Percentiles rank a stretch among this genome's conserved stretches.
Evolutionary conservation across 2,113 vertebrate species (phyloP).

Genomic region (Rostratula benghalensis): DNA sequence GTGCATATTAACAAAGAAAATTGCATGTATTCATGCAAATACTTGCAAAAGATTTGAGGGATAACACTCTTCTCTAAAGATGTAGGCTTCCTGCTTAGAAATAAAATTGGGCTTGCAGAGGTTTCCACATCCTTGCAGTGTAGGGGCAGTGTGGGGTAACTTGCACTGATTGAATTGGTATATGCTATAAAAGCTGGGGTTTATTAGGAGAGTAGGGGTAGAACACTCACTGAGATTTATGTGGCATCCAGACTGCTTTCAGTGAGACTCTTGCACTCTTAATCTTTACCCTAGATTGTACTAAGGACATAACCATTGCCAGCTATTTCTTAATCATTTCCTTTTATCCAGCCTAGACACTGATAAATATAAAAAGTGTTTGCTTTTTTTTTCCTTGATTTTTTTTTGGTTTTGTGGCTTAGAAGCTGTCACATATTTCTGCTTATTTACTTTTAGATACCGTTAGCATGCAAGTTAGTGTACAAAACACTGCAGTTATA

Average conservation of each 20-base stretch:
- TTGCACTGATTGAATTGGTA: not conserved
- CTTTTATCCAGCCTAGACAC: conserved; percentile 4
- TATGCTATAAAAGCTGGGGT: not conserved
- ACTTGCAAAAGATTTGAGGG: not conserved
- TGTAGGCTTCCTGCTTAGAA: not conserved
- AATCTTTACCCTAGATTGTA: conserved; percentile 44
- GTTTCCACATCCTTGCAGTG: not conserved
- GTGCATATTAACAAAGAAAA: not conserved
- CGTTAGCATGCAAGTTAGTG: not conserved
- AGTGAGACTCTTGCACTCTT: not conserved
- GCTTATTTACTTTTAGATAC: not conserved
- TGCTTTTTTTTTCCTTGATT: not conserved
- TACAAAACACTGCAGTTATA: not conserved
- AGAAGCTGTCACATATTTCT: not conserved
- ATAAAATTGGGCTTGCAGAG: not conserved
- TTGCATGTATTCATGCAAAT: not conserved
- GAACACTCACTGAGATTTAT: not conserved
- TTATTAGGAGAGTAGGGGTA: not conserved
- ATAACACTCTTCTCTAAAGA: not conserved
- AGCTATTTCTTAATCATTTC: conserved; percentile 52
- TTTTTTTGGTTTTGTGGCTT: not conserved
- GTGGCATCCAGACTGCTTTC: not conserved
- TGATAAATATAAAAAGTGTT: not conserved
- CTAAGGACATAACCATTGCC: not conserved
- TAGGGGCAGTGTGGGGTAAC: not conserved